Evolutionary conservation across 2,797 vertebrate species (phyloP).

Genomic region (Centropyge bicolor): DNA sequence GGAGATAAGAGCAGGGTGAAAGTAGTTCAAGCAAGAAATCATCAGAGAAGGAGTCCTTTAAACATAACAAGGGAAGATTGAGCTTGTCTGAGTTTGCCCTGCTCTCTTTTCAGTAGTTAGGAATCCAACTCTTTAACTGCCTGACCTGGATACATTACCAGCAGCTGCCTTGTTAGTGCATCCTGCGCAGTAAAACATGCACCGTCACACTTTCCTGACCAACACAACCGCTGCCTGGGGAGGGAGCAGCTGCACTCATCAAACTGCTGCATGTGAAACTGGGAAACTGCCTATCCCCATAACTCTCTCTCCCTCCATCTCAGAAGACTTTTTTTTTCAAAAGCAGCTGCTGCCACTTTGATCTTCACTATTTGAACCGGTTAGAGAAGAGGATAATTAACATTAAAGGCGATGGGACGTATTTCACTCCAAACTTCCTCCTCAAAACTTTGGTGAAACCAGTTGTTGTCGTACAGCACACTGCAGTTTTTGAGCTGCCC

Average conservation of each 20-base stretch:
- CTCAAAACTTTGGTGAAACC: background rate
- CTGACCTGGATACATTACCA: slow-evolving; percentile 72
- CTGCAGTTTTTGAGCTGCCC: slow-evolving; percentile 50
- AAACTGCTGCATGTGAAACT: slow-evolving; percentile 59
- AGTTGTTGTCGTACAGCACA: background rate
- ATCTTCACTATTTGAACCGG: slow-evolving; percentile 48
- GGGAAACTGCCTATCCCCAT: slow-evolving; percentile 39
- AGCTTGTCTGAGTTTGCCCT: slow-evolving; percentile 48
- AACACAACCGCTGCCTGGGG: slow-evolving; percentile 35
- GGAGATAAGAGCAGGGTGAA: slow-evolving; percentile 23
- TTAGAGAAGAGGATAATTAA: slow-evolving; percentile 29
- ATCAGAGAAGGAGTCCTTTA: slow-evolving; percentile 6
- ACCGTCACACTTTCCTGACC: slow-evolving; percentile 65
- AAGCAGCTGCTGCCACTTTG: slow-evolving; percentile 39
- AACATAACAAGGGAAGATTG: slow-evolving; percentile 14
- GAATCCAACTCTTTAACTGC: slow-evolving; percentile 42
- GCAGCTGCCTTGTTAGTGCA: slow-evolving; percentile 65
- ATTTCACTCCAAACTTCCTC: slow-evolving; percentile 3
- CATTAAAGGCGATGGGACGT: slow-evolving; percentile 13
- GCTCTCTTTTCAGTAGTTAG: slow-evolving; percentile 52
- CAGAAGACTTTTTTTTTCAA: slow-evolving; percentile 1
- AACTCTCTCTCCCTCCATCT: slow-evolving; percentile 18
- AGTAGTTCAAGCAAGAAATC: slow-evolving; percentile 13
- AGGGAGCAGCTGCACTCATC: slow-evolving; percentile 58
- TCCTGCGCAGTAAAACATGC: slow-evolving; percentile 69